phyloP scores from a whole-genome alignment of 1,140 invertebrate species.

The Ephestia elutella region DNA sequence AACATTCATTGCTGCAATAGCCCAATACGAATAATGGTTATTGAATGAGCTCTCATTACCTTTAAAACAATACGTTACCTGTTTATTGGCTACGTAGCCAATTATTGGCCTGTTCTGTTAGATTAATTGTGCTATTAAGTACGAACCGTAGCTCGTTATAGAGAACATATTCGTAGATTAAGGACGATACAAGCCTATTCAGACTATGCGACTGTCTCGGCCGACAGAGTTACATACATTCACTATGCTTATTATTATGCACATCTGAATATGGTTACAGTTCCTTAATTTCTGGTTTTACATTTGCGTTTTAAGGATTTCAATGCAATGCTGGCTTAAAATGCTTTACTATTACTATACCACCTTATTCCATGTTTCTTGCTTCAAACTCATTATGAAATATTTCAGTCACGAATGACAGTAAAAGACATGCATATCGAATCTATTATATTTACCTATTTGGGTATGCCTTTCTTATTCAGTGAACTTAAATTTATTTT shows the following conservation, averaged over 20 bases:
- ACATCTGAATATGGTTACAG: background rate
- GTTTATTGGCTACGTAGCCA: conserved; percentile 9
- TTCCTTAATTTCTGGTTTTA: too few relatives aligned
- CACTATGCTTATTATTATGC: background rate
- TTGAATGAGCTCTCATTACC: background rate
- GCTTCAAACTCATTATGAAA: too few relatives aligned
- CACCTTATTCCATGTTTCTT: too few relatives aligned
- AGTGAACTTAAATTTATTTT: background rate
- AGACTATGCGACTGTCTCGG: background rate
- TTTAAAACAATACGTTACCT: conserved; percentile 10
- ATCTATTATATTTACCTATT: too few relatives aligned
- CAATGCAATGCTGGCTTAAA: too few relatives aligned
- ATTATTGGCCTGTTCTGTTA: conserved; percentile 9
- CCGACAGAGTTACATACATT: background rate
- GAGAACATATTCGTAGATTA: conserved; percentile 3
- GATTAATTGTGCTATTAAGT: conserved; percentile 14
- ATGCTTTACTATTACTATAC: too few relatives aligned
- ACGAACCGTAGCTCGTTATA: conserved; percentile 13
- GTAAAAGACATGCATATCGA: too few relatives aligned
- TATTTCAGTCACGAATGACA: too few relatives aligned
- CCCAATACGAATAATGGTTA: conserved; percentile 10
- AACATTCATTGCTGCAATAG: background rate
- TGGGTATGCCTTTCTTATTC: too few relatives aligned
- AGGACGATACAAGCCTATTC: background rate
- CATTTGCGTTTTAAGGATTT: too few relatives aligned